Evolutionary conservation across 2,888 invertebrate species (phyloP).

Genomic region (Pimpla rufipes): DNA sequence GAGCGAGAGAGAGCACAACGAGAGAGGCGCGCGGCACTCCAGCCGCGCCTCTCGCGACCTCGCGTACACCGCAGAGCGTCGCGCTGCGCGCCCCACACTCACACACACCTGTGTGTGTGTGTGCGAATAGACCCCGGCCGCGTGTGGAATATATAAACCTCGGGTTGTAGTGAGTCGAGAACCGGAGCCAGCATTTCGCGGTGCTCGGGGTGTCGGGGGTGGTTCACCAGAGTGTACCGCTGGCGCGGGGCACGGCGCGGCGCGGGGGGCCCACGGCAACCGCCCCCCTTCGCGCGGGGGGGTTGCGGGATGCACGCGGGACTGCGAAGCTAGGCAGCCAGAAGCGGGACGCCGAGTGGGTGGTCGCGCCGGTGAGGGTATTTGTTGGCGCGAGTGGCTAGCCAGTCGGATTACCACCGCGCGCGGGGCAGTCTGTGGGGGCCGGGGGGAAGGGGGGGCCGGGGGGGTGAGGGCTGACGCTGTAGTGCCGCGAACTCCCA

Average conservation of each 20-base stretch:
- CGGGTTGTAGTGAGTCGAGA: constrained; percentile 42
- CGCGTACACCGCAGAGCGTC: constrained; percentile 49
- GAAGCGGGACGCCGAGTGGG: constrained; percentile 75
- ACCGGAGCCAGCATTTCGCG: constrained; percentile 81
- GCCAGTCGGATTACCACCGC: constrained; percentile 85
- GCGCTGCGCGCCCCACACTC: not conserved
- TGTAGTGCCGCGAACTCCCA: not conserved
- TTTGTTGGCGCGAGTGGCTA: constrained; percentile 85
- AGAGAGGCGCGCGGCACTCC: too few species aligned
- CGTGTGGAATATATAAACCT: constrained; percentile 51
- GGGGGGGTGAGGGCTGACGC: not conserved
- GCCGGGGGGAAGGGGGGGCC: constrained; percentile 52
- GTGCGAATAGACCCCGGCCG: not conserved
- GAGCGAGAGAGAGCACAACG: constrained; percentile 2
- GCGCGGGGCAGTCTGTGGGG: constrained; percentile 75
- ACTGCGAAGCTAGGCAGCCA: constrained; percentile 65
- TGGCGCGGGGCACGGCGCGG: constrained; percentile 68
- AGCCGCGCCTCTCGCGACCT: constrained; percentile 55
- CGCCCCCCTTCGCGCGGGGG: constrained; percentile 23
- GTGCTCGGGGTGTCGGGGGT: constrained; percentile 84
- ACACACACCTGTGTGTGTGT: too few species aligned
- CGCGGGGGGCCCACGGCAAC: constrained; percentile 47
- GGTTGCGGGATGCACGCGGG: constrained; percentile 54
- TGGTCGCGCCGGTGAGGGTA: constrained; percentile 82
- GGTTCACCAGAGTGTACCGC: constrained; percentile 84